Base-by-base conservation (phyloP, 2,113 vertebrate species). In the Zapus hudsonius region DNA sequence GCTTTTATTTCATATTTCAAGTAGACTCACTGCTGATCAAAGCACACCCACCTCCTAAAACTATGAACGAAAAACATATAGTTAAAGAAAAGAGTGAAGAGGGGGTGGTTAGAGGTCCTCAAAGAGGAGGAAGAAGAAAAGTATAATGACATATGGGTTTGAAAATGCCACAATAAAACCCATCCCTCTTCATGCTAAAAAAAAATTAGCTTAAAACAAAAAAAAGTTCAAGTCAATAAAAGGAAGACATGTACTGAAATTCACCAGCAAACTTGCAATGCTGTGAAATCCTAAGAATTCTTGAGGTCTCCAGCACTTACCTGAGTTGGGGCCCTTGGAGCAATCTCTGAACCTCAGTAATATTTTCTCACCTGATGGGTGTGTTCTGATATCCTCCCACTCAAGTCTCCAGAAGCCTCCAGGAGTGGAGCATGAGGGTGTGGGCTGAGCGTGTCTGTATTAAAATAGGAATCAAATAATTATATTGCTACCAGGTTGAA, bases 1-100 rank as follows among this genome's bases (percentile, higher is more conserved):
- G 74, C n/a, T 83, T 63, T 67, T 64, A 84, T 40, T 92, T 74
- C 23, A 92, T 10, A 31, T 73, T 87, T 75, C 83, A 86, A 69
- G 3, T 72, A 42, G 74, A 22, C 19, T 17, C 82, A 40, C 23
- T 90, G 80, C 12, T 90, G 47, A 72, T 78, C 8, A 82, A 90
- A 11, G n/a, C n/a, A n/a, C n/a, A 89, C 25, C 22, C 42, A 40
- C 55, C 44, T 90, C 42, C 31, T 90, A 13, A 87, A 57, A 42
- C 2, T n/a, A 25, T 7, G 3, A 38, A 44, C 57, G 52, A 52
- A 91, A 81, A 78, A 47, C 81, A 76, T 13, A 9, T 15, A 52
- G n/a, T 52, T 52, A 7, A 10, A 52, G 52, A 15, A 52, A 52
- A 52, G 52, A 52, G 11, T 52, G 52, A 10, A 52, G 52, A 52